A percentile compares a stretch with the other conserved stretches of the same genome.
phyloP scores from a whole-genome alignment of 2,888 invertebrate genomes.

The Netelia inedita region DNA sequence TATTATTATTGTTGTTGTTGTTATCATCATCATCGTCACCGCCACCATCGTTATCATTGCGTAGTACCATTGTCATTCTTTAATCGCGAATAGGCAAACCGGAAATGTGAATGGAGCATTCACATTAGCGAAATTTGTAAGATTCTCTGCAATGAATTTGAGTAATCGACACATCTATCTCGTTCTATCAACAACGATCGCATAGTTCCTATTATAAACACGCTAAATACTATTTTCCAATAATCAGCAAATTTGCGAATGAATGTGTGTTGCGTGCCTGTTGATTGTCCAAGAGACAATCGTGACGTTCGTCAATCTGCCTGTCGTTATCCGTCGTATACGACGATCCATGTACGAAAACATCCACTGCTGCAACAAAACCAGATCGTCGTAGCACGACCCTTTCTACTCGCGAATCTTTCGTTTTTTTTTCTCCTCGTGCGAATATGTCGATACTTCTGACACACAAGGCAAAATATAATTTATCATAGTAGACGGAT shows the following conservation, averaged over 20 bases:
- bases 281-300: conserved; percentile 70
- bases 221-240: neutral
- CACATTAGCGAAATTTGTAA: too few relatives aligned
- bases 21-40: conserved; percentile 10
- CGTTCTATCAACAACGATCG: too few relatives aligned
- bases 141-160: too few relatives aligned
- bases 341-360: conserved; percentile 62
- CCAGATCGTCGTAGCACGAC: conserved; percentile 80
- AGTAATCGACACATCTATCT: too few relatives aligned
- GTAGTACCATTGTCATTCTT: neutral
- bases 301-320: conserved; percentile 62
- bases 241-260: conserved; percentile 71
- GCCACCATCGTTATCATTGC: conserved; percentile 4
- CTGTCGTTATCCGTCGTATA: conserved; percentile 65
- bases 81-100: neutral
- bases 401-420: conserved; percentile 57
- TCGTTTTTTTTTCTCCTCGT: conserved; percentile 47
- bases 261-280: conserved; percentile 67
- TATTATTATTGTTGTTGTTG: conserved; percentile 13
- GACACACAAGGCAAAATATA: neutral
- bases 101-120: neutral
- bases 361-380: conserved; percentile 85
- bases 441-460: conserved; percentile 59
- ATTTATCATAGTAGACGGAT: conserved; percentile 55
- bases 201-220: neutral